Evolutionary conservation across 1,140 invertebrate species (phyloP).

Genomic region (Dendrolimus kikuchii): DNA sequence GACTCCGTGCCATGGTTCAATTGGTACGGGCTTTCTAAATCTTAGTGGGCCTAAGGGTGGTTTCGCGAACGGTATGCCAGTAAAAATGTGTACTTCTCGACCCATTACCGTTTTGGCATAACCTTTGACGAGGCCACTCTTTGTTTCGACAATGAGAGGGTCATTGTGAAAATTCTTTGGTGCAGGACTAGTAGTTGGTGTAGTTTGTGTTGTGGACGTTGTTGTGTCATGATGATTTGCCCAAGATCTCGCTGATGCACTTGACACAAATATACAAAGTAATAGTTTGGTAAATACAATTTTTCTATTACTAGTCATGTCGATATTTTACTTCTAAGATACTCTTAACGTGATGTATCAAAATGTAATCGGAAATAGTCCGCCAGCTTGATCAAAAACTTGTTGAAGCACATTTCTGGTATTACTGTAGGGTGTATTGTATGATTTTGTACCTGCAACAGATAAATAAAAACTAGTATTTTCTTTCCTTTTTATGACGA

Average conservation of each 20-base stretch:
- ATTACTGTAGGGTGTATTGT: constrained; percentile 17
- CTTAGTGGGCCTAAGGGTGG: constrained; percentile 90
- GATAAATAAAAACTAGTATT: constrained; percentile 10
- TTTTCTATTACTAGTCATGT: constrained; percentile 50
- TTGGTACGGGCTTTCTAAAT: constrained; percentile 89
- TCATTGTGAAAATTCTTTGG: constrained; percentile 77
- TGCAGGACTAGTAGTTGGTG: constrained; percentile 64
- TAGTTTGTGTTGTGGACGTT: constrained; percentile 65
- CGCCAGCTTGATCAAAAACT: constrained; percentile 52
- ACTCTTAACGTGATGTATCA: constrained; percentile 37
- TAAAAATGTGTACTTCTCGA: constrained; percentile 89
- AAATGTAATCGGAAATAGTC: constrained; percentile 54
- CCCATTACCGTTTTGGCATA: constrained; percentile 82
- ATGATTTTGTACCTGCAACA: constrained; percentile 45
- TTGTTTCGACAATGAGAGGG: constrained; percentile 85
- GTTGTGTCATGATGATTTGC: constrained; percentile 70
- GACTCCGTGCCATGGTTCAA: constrained; percentile 89
- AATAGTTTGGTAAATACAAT: constrained; percentile 58
- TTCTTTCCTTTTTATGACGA: no score
- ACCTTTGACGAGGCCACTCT: constrained; percentile 84
- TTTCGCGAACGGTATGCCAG: constrained; percentile 96
- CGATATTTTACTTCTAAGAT: constrained; percentile 17
- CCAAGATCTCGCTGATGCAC: constrained; percentile 57
- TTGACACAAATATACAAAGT: constrained; percentile 39
- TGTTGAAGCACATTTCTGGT: constrained; percentile 57